phyloP scores from a whole-genome alignment of 2,113 vertebrate species.

The Megalops atlanticus region DNA sequence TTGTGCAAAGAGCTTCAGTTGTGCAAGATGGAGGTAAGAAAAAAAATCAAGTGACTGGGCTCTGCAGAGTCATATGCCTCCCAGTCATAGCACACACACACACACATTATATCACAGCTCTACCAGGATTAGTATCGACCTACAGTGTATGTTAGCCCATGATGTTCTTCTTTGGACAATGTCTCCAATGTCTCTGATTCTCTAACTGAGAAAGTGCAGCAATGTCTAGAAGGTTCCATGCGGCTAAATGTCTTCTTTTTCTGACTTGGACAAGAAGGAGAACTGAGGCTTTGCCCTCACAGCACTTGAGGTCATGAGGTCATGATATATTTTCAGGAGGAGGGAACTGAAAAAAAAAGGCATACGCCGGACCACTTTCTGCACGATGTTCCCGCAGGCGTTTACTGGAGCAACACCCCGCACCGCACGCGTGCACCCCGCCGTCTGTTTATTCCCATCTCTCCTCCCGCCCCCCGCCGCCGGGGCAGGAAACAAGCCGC shows the following conservation, averaged over 20 bases:
- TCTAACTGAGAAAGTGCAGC: not conserved
- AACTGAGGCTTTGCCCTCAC: no score
- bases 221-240: not conserved
- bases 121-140: no score
- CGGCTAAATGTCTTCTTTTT: not conserved
- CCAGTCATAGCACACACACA: not conserved
- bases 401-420: not conserved
- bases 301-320: no score
- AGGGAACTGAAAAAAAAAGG: no score
- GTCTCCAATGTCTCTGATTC: not conserved
- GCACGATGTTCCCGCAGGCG: no score
- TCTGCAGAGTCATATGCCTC: not conserved
- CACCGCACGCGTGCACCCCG: not conserved
- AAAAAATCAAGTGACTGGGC: no score
- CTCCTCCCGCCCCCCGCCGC: not conserved
- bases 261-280: not conserved
- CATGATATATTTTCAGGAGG: no score
- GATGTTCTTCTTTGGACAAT: not conserved
- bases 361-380: no score
- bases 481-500: not conserved
- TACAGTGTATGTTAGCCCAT: no score
- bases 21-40: not conserved
- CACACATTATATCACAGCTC: not conserved
- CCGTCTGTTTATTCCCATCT: not conserved
- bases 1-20: not conserved